These are phyloP conservation scores for Chelon labrosus DNA, from an alignment of 2,797 vertebrate genomes.

Conservation along the genomic window DNA sequence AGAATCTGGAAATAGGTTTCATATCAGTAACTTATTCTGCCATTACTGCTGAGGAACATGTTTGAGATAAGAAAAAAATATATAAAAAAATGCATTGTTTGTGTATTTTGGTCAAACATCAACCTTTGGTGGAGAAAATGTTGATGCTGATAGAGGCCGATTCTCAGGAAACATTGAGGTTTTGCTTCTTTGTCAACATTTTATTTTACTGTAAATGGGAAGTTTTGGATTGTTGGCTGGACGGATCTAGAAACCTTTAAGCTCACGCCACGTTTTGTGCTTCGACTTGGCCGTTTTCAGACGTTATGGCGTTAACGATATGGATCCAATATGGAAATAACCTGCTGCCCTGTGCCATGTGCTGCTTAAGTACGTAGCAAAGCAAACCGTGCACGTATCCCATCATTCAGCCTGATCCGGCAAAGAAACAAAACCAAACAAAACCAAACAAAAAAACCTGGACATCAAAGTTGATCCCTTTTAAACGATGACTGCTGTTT, in stretches of 20 bases:
- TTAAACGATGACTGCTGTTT: background rate
- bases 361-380: background rate
- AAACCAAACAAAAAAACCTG: background rate
- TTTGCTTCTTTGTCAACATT: background rate
- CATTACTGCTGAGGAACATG: slow-evolving; percentile 19
- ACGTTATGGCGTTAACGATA: background rate
- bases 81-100: too few relatives aligned
- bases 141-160: background rate
- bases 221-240: background rate
- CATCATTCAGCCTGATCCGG: background rate
- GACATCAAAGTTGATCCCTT: background rate
- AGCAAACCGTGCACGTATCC: background rate
- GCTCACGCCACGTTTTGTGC: too few relatives aligned
- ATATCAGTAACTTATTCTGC: slow-evolving; percentile 64
- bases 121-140: background rate
- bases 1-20: slow-evolving; percentile 66
- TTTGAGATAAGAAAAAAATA: background rate
- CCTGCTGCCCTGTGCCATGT: background rate
- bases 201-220: background rate
- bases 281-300: background rate
- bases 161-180: background rate
- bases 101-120: background rate
- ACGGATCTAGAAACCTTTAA: background rate
- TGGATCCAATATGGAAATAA: background rate
- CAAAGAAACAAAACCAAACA: background rate